phyloP scores from a whole-genome alignment of 2,888 invertebrate species.

The Asteroscopus sphinx region DNA sequence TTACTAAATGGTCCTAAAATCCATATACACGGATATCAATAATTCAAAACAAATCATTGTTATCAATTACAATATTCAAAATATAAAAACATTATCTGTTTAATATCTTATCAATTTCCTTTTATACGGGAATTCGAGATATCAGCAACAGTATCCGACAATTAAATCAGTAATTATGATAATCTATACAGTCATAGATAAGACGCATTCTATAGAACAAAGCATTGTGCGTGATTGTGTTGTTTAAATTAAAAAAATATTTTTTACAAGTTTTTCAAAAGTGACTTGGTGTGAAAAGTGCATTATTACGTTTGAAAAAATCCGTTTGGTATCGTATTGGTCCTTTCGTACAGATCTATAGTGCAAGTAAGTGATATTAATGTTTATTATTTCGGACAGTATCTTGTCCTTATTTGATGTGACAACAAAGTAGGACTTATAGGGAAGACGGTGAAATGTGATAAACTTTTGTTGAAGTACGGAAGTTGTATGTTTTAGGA shows the following conservation, averaged over 20 bases:
- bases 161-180: constrained; percentile 50
- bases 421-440: constrained; percentile 11
- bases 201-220: constrained; percentile 36
- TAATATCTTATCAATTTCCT: constrained; percentile 51
- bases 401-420: constrained; percentile 5
- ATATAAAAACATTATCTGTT: constrained; percentile 7
- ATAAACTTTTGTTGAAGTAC: too few relatives aligned
- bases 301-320: not conserved
- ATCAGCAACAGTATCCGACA: constrained; percentile 33
- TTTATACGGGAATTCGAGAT: constrained; percentile 28
- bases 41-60: constrained; percentile 26
- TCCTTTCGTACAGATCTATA: constrained; percentile 8
- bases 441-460: not conserved
- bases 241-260: constrained; percentile 19
- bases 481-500: too few relatives aligned
- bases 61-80: constrained; percentile 9
- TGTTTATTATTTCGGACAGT: constrained; percentile 1
- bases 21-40: constrained; percentile 3
- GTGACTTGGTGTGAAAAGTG: constrained; percentile 17
- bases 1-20: not conserved
- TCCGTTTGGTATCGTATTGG: not conserved
- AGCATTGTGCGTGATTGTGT: constrained; percentile 22
- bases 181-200: constrained; percentile 47
- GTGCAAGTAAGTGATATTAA: constrained; percentile 36
- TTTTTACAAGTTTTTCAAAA: not conserved